A percentile compares a stretch with the other conserved stretches of the same genome.
Conservation (phyloP, 2,113 vertebrate genomes). For the Phasianus colchicus region DNA sequence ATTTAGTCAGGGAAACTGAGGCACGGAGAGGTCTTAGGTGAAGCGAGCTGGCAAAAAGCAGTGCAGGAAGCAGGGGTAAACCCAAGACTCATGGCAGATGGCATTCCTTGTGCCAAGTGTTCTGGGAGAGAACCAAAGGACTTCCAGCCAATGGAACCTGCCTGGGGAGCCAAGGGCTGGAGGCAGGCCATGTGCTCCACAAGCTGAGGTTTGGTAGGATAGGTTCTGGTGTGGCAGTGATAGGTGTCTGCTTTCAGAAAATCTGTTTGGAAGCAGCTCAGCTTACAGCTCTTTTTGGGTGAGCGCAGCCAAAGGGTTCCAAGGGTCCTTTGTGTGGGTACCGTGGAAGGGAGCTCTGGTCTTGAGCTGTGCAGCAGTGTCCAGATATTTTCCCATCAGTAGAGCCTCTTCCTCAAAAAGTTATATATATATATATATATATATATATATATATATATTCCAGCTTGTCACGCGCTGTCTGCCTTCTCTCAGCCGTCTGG, state of each 20-base stretch:
- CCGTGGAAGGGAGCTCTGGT: background rate
- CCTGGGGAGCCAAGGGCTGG: background rate
- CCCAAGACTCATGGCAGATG: background rate
- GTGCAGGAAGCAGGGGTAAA: background rate
- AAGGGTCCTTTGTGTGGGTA: background rate
- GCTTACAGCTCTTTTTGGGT: background rate
- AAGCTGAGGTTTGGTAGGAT: background rate
- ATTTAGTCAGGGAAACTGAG: conserved; percentile 16
- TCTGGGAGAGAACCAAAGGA: background rate
- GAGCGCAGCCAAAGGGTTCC: background rate
- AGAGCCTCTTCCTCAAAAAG: background rate
- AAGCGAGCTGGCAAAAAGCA: background rate
- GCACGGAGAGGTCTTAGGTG: background rate
- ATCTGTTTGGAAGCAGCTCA: background rate
- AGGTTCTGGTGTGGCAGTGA: background rate
- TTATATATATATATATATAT: background rate
- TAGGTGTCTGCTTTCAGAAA: background rate
- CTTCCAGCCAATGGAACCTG: background rate
- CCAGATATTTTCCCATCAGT: background rate
- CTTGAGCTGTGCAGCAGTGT: background rate
- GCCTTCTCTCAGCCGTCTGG: conserved; percentile 20
- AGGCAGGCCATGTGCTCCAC: background rate
- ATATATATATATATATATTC: background rate
- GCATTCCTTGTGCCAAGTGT: background rate
- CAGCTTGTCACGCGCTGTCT: background rate